A percentile compares a stretch with the other conserved stretches of the same genome.
These are phyloP conservation scores for Rhinogobius similis DNA, from an alignment of 2,113 vertebrate genomes.

Conservation along the genomic window DNA sequence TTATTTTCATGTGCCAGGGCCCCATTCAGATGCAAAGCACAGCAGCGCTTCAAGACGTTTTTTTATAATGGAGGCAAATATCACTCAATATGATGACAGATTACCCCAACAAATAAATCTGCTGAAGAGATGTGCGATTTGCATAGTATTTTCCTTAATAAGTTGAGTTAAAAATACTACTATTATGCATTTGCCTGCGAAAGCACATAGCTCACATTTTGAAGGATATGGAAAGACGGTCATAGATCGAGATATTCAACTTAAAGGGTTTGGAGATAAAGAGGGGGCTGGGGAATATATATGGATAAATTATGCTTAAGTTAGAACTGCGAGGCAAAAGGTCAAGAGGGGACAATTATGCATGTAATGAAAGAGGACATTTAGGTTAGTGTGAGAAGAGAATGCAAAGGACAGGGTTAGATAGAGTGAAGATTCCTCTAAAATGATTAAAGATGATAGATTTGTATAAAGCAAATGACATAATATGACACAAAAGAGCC, in stretches of 20 bases:
- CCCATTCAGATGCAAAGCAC: conserved; percentile 12
- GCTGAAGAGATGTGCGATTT: neutral
- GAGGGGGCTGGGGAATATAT: neutral
- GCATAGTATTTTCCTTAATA: neutral
- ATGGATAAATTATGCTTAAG: neutral
- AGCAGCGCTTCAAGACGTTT: conserved; percentile 12
- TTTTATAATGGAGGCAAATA: conserved; percentile 13
- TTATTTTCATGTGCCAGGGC: conserved; percentile 16
- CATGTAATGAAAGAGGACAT: neutral
- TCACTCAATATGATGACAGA: neutral
- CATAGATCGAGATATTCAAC: neutral
- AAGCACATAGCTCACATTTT: neutral
- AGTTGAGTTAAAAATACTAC: neutral
- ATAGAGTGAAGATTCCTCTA: too few relatives aligned
- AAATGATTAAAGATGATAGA: neutral
- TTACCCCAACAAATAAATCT: conserved; percentile 11
- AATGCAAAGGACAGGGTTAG: neutral
- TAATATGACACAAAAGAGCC: conserved; percentile 1
- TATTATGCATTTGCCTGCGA: neutral
- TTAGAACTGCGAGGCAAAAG: neutral
- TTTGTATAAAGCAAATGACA: neutral
- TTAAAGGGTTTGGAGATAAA: neutral
- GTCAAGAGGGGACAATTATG: neutral
- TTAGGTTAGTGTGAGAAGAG: neutral
- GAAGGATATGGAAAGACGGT: neutral